Percentiles rank a stretch among this genome's conserved stretches.
Conservation (phyloP, 2,888 invertebrate species). For the Molanna angustata region DNA sequence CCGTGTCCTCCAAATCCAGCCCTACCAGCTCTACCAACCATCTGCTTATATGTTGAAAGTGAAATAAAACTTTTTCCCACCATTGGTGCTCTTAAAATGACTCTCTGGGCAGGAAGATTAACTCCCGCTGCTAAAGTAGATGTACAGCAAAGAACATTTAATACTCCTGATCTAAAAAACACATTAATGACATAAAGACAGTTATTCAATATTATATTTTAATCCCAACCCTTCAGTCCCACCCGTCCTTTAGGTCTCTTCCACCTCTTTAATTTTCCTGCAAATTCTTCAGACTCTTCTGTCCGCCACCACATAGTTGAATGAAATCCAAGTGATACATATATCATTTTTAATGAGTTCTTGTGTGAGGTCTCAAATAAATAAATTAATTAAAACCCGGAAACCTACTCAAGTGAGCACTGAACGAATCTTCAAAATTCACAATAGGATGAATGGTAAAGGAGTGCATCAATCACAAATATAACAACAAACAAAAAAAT, state of each 20-base stretch:
- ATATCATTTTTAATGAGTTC: too few species aligned
- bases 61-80: slow-evolving; percentile 73
- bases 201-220: neutral
- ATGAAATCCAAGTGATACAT: too few species aligned
- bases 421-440: too few species aligned
- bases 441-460: too few species aligned
- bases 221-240: neutral
- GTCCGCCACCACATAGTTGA: too few species aligned
- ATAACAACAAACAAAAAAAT: too few species aligned
- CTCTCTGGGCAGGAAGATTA: slow-evolving; percentile 90
- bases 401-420: too few species aligned
- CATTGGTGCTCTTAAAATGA: slow-evolving; percentile 82
- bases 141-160: slow-evolving; percentile 90
- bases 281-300: too few species aligned
- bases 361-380: too few species aligned
- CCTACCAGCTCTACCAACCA: slow-evolving; percentile 92
- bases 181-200: neutral
- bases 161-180: slow-evolving; percentile 61
- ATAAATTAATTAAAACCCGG: too few species aligned
- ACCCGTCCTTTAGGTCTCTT: neutral
- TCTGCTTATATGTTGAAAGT: slow-evolving; percentile 86
- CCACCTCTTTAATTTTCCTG: too few species aligned
- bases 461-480: too few species aligned
- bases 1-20: slow-evolving; percentile 79
- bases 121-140: slow-evolving; percentile 98